Percentiles rank a stretch among this genome's conserved stretches.
These are phyloP conservation scores for Glyptemys insculpta DNA, from an alignment of 2,797 vertebrate species.

Conservation along the genomic window DNA sequence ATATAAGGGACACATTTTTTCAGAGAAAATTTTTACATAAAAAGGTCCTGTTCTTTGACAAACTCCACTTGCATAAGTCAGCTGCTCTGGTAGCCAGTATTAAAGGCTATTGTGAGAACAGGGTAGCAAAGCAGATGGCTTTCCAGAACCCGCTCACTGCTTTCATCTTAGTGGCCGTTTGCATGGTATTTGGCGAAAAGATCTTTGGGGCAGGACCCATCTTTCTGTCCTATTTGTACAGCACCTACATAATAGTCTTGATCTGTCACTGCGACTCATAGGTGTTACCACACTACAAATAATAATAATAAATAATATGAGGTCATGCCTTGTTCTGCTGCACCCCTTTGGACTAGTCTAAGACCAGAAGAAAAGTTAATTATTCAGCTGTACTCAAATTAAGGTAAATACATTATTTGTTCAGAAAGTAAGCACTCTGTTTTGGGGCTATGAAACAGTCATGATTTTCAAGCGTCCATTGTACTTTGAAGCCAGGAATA, in stretches of 20 bases:
- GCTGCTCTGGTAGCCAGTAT: not conserved
- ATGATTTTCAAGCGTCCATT: not conserved
- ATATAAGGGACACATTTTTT: not conserved
- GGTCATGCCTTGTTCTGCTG: too few species aligned
- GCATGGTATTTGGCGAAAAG: not conserved
- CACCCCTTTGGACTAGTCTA: too few species aligned
- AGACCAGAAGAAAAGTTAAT: too few species aligned
- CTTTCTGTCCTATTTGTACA: not conserved
- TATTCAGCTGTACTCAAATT: not conserved
- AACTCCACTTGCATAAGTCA: too few species aligned
- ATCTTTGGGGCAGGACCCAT: not conserved
- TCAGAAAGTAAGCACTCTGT: not conserved
- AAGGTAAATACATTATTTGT: not conserved
- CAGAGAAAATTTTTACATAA: not conserved
- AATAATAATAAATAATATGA: too few species aligned
- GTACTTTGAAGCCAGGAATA: not conserved
- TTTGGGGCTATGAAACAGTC: not conserved
- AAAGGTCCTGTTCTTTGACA: not conserved
- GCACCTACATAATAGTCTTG: too few species aligned
- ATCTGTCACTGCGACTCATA: too few species aligned
- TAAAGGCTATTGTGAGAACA: not conserved
- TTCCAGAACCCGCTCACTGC: not conserved
- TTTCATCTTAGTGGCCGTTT: not conserved
- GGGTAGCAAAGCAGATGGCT: not conserved
- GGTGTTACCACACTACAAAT: too few species aligned